Base-by-base conservation (phyloP, 1,140 invertebrate genomes). In the Drosophila carrolli region DNA sequence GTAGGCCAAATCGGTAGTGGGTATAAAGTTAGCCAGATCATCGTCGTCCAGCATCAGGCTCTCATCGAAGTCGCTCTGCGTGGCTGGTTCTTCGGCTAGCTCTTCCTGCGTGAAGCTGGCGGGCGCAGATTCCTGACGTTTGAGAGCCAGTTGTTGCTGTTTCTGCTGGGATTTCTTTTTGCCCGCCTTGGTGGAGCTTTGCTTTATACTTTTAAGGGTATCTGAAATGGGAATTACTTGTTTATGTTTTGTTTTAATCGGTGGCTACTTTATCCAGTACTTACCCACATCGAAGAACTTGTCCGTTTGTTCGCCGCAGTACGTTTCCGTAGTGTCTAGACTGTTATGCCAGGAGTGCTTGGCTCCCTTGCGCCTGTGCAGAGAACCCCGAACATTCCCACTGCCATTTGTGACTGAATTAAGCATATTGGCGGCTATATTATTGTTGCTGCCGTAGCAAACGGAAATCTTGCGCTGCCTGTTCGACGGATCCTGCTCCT, bases 11-110 rank as follows among this genome's bases (percentile, higher is more conserved):
- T 92, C 91, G 38, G 68, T 86, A 54, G 59, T 91, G 37, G 91
- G 91, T 63, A 92, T 80, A 54, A 92, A 92, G 58, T 91, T 92
- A 8, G 77, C 79, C 9, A 91, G 48, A 76, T 92, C 91, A 29
- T 92, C 91, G 40, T 92, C 90, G 58, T 92, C 91, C n/a, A 92
- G 59, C 13, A 91, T 81, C 1, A 92, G 72, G 43, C 72, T 79
- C 54, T 92, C 91, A 23, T 91, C 86, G 19, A 83, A 91, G 13
- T 91, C 91, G 27, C 78, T 85, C 9, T 90, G 84, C 4, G 74
- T 55, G 7, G 65, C 38, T 1, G 55, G 53, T 9, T 80, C 77
- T n/a, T 77, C 83, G 19, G 53, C 7, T 9, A 63, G 51, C 7
- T 55, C 35, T 23, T 38, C 40, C 4, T 65, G 19, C 14, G 56